phyloP scores from a whole-genome alignment of 2,888 invertebrate species.

The Troides aeacus region DNA sequence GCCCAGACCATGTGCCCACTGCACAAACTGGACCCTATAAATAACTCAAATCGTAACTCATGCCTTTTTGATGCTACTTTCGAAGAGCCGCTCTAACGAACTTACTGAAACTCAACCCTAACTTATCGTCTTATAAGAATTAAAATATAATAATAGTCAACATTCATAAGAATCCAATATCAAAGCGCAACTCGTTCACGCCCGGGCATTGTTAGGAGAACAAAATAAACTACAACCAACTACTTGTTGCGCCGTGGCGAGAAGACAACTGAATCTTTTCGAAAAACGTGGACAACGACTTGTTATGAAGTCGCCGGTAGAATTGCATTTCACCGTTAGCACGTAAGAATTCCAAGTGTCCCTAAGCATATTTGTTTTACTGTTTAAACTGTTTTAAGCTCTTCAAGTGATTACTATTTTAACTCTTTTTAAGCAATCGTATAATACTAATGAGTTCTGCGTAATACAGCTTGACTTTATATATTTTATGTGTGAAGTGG shows the following conservation, averaged over 20 bases:
- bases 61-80: constrained; percentile 57
- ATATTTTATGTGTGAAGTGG: background rate
- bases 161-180: constrained; percentile 44
- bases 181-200: constrained; percentile 52
- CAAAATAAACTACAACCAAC: constrained; percentile 61
- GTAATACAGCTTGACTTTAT: background rate
- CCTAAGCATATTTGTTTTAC: constrained; percentile 41
- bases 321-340: constrained; percentile 28
- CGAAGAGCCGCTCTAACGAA: constrained; percentile 45
- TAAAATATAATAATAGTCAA: constrained; percentile 36
- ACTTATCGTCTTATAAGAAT: constrained; percentile 42
- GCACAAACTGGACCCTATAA: constrained; percentile 73
- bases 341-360: constrained; percentile 32
- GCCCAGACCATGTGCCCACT: constrained; percentile 63
- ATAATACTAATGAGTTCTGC: constrained; percentile 14
- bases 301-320: constrained; percentile 35
- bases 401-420: constrained; percentile 39
- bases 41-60: constrained; percentile 74
- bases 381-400: constrained; percentile 41
- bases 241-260: constrained; percentile 58
- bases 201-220: constrained; percentile 58
- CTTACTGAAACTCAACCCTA: constrained; percentile 45
- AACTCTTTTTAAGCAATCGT: constrained; percentile 34
- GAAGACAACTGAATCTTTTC: constrained; percentile 45
- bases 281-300: constrained; percentile 31